Percentiles rank a stretch among this genome's conserved stretches.
Evolutionary conservation across 2,113 vertebrate species (phyloP).

Genomic region (Ammospiza nelsoni): DNA sequence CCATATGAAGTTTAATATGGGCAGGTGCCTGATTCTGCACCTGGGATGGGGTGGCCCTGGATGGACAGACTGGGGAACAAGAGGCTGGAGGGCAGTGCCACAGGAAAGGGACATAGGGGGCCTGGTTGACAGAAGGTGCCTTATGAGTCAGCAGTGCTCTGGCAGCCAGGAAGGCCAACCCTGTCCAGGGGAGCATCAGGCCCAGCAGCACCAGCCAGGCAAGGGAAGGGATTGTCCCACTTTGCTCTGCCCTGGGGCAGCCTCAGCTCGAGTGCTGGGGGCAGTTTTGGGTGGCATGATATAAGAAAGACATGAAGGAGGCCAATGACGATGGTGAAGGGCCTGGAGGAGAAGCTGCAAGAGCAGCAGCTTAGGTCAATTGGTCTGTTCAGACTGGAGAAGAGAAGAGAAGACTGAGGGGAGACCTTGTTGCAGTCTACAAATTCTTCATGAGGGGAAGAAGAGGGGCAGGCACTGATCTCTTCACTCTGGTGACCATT

Average conservation of each 20-base stretch:
- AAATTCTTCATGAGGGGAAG: not conserved
- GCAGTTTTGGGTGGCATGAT: not conserved
- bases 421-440: not conserved
- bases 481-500: not conserved
- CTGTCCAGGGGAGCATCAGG: not conserved
- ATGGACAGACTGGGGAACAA: not conserved
- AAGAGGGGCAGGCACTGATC: not conserved
- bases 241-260: not conserved
- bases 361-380: not conserved
- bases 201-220: fast-evolving
- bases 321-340: not conserved
- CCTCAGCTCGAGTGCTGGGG: fast-evolving
- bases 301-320: not conserved
- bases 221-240: not conserved
- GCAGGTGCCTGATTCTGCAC: fast-evolving
- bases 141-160: not conserved
- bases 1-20: not conserved
- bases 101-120: not conserved
- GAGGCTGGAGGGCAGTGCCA: not conserved
- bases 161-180: not conserved
- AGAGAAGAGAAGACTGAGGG: not conserved
- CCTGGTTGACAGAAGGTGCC: not conserved
- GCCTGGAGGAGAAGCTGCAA: not conserved
- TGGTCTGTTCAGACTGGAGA: not conserved
- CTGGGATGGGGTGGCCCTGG: not conserved